These are phyloP conservation scores for Psilopsiagon aurifrons DNA, from an alignment of 2,113 vertebrate species.

Conservation along the genomic window DNA sequence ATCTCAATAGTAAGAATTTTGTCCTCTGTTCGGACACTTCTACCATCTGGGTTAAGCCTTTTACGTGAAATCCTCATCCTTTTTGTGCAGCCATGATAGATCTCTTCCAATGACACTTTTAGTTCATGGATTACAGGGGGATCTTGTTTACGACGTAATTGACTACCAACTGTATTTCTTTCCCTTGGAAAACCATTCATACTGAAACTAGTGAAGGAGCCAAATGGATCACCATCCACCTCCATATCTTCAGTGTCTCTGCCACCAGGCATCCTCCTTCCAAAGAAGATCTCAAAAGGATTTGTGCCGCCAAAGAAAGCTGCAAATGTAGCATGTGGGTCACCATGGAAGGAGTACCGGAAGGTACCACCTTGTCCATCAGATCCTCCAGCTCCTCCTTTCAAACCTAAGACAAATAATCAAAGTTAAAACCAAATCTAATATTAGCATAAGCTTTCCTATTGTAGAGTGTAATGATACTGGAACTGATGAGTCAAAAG, in stretches of 20 bases:
- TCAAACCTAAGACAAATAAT: conserved; percentile 82
- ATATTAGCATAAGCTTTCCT: neutral
- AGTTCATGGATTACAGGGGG: conserved; percentile 95
- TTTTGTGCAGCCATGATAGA: conserved; percentile 94
- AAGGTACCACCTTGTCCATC: conserved; percentile 92
- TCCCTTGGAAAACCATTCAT: conserved; percentile 96
- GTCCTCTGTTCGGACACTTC: conserved; percentile 91
- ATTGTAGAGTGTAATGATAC: neutral
- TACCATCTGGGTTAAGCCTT: conserved; percentile 91
- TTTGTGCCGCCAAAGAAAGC: conserved; percentile 97
- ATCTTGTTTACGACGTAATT: conserved; percentile 90
- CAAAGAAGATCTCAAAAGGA: conserved; percentile 98
- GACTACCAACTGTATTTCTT: conserved; percentile 85
- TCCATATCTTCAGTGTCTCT: conserved; percentile 96
- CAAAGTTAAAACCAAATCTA: neutral
- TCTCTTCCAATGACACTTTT: conserved; percentile 93
- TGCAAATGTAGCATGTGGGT: conserved; percentile 96
- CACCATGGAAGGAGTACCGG: conserved; percentile 95
- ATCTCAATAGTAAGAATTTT: conserved; percentile 99
- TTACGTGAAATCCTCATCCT: conserved; percentile 97
- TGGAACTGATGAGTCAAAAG: neutral
- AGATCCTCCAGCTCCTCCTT: conserved; percentile 88
- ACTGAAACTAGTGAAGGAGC: conserved; percentile 90
- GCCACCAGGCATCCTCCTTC: conserved; percentile 87
- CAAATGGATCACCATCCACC: conserved; percentile 92